phyloP scores from a whole-genome alignment of 2,888 invertebrate genomes.

The Eupithecia dodoneata region DNA sequence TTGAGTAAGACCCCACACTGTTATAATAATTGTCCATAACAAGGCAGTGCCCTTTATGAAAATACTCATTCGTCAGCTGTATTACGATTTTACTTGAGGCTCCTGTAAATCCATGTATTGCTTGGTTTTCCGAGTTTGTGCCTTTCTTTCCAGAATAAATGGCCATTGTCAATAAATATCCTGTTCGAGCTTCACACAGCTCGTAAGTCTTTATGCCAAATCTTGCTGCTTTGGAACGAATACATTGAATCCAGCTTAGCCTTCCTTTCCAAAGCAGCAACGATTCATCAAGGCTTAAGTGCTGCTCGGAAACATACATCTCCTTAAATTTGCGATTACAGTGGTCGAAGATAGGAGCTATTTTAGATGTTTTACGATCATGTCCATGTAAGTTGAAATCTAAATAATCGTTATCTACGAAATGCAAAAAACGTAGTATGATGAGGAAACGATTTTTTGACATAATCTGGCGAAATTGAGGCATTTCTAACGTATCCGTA shows the following conservation, averaged over 20 bases:
- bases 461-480: slow-evolving; percentile 33
- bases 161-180: no score
- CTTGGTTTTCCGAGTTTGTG: no score
- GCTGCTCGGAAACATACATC: neutral
- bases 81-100: no score
- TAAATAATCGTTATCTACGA: slow-evolving; percentile 7
- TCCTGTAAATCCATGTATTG: no score
- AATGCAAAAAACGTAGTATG: slow-evolving; percentile 6
- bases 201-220: no score
- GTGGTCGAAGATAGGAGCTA: slow-evolving; percentile 1
- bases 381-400: neutral
- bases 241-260: slow-evolving; percentile 41
- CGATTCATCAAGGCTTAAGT: slow-evolving; percentile 37
- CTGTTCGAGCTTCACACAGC: no score
- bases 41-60: no score
- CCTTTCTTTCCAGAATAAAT: no score
- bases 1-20: no score
- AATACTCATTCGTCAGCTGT: no score
- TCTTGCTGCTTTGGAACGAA: slow-evolving; percentile 27
- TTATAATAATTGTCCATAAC: no score
- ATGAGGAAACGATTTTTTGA: slow-evolving; percentile 25
- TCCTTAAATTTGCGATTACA: slow-evolving; percentile 7
- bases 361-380: slow-evolving; percentile 1
- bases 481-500: slow-evolving; percentile 31
- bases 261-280: slow-evolving; percentile 42